Percentiles rank a stretch among this genome's conserved stretches.
phyloP scores from a whole-genome alignment of 2,113 vertebrate genomes.

The Leucopternis melanops region DNA sequence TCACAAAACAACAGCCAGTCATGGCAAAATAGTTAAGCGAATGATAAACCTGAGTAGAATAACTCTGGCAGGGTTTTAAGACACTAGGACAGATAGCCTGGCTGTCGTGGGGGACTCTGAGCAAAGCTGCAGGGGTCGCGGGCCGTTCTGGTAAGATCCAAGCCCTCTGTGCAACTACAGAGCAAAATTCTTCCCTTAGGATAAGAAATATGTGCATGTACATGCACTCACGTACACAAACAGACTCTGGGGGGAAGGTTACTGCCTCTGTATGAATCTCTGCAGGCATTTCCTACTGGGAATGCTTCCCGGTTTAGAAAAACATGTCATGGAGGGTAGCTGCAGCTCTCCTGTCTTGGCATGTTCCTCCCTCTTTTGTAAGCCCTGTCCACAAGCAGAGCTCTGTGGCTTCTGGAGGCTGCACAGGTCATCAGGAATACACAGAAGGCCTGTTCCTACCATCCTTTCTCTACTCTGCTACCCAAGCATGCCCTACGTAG shows the following conservation, averaged over 20 bases:
- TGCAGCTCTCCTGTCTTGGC: not conserved
- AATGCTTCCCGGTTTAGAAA: not conserved
- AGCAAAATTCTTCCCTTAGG: not conserved
- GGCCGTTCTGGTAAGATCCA: not conserved
- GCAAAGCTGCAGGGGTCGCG: not conserved
- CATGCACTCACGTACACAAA: not conserved
- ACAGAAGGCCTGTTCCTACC: not conserved
- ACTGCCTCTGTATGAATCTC: not conserved
- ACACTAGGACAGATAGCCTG: not conserved
- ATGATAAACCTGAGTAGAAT: too few species aligned
- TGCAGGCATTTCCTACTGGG: constrained; percentile 22
- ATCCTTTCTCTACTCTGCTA: not conserved
- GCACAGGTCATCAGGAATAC: not conserved
- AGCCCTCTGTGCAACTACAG: not conserved
- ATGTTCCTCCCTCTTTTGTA: not conserved
- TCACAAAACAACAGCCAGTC: not conserved
- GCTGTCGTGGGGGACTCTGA: not conserved
- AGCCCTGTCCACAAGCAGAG: not conserved
- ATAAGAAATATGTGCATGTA: not conserved
- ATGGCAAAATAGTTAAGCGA: too few species aligned
- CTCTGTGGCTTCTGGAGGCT: not conserved
- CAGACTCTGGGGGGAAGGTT: not conserved
- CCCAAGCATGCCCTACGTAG: not conserved
- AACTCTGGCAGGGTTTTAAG: too few species aligned
- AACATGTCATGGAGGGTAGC: not conserved